Conservation (phyloP, 1,140 invertebrate genomes). For the Zaprionus tsacasi region DNA sequence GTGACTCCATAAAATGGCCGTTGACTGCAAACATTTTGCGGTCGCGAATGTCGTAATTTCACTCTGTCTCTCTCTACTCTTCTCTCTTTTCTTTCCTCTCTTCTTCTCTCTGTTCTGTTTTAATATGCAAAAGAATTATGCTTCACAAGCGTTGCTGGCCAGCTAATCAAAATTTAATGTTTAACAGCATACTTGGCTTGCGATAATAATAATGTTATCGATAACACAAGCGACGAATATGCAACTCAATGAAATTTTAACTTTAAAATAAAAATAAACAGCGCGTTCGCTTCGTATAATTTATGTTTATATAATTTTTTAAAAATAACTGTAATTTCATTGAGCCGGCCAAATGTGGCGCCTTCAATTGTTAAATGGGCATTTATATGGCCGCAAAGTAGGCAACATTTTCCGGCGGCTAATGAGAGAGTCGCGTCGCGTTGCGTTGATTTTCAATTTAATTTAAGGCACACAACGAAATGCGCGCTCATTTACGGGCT, state of each 20-base stretch:
- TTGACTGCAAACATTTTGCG: constrained; percentile 77
- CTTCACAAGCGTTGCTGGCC: not conserved
- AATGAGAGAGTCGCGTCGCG: constrained; percentile 60
- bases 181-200: not conserved
- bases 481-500: constrained; percentile 12
- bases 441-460: constrained; percentile 80
- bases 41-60: constrained; percentile 37
- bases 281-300: not conserved
- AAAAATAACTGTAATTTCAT: not conserved
- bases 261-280: not conserved
- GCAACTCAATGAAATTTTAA: not conserved
- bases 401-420: constrained; percentile 46
- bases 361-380: not conserved
- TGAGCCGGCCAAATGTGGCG: not conserved
- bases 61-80: not conserved
- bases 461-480: constrained; percentile 50
- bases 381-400: constrained; percentile 45
- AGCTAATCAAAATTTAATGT: not conserved
- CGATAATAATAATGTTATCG: not conserved
- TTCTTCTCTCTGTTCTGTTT: not conserved
- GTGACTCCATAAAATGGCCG: constrained; percentile 45
- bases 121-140: constrained; percentile 25
- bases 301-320: not conserved
- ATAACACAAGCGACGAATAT: not conserved
- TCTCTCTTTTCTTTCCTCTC: constrained; percentile 8